phyloP scores from a whole-genome alignment of 2,113 vertebrate species.

The Callaeas wilsoni region DNA sequence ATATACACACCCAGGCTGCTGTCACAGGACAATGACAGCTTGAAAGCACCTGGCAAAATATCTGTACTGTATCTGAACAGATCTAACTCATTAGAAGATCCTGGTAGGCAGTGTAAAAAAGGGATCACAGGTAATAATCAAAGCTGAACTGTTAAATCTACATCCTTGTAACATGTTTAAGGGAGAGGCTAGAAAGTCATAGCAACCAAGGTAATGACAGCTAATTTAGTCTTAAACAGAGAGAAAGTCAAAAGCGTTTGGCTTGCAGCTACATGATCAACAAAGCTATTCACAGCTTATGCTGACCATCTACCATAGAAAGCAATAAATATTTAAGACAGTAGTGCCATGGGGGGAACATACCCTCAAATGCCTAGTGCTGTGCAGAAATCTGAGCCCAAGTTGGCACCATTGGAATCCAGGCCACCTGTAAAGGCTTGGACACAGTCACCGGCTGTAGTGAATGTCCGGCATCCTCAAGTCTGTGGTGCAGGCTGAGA shows the following conservation, averaged over 20 bases:
- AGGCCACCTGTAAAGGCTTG: background rate
- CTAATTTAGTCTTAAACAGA: background rate
- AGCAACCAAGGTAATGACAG: background rate
- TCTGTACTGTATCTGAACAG: background rate
- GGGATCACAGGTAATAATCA: background rate
- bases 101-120: background rate
- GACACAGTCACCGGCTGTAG: background rate
- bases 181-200: background rate
- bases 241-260: background rate
- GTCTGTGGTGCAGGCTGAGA: background rate
- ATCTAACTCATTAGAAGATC: background rate
- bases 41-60: background rate
- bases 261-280: background rate
- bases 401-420: background rate
- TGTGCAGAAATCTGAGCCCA: background rate
- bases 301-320: background rate
- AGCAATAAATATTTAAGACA: background rate
- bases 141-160: background rate
- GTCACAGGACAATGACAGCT: background rate
- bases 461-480: background rate
- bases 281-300: background rate
- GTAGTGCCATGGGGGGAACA: background rate
- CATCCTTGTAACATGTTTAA: background rate
- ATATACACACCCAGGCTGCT: rapidly evolving
- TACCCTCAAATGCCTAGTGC: rapidly evolving